Base-by-base conservation (phyloP, 1,140 invertebrate species). In the Telenomus remus region DNA sequence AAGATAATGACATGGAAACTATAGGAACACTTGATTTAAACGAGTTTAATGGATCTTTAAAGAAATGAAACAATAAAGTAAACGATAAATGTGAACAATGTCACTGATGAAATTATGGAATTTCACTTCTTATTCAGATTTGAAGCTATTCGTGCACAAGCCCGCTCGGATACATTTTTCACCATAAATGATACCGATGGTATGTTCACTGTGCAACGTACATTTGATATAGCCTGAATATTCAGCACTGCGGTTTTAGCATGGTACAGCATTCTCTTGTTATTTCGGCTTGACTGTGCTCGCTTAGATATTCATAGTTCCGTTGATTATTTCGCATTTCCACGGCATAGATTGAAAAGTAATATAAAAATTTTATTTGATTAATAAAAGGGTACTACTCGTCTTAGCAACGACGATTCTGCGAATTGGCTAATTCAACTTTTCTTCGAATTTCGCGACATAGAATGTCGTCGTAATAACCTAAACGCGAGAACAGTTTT, bases 181-280 rank as follows among this genome's bases (percentile, higher is more conserved):
- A 48, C 66, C 50, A 54, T 70, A 60, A 61, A 61, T 51, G 57
- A 61, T 61, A 49, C 44, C 16, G 50, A 55, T 61, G 57, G 56
- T 57, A 71, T 56, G 68, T 71, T 71, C 61, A 57, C 56, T 11
- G 61, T 71, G 68, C 44, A 43, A 49, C 66, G 66, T 55, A 55
- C 66, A 61, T 71, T 63, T 57, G 59, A 63, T 71, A 27, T 27
- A 70, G 68, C 27, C 39, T 64, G 68, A 71, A 71, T 71, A 71
- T 71, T 71, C 68, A 71, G 68, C 53, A 15, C 34, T 63, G 59
- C 51, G 59, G 68, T 64, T 27, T 27, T 71, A 51, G 51, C 59
- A 55, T 37, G 53, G 53, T 51, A 44, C 46, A 57, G 59, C 37
- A 64, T 64, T 53, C 56, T 71, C 68, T 51, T 63, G 68, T 71